Percentiles rank a stretch among this genome's conserved stretches.
Evolutionary conservation across 2,797 vertebrate genomes (phyloP).

Genomic region (Morelia viridis): DNA sequence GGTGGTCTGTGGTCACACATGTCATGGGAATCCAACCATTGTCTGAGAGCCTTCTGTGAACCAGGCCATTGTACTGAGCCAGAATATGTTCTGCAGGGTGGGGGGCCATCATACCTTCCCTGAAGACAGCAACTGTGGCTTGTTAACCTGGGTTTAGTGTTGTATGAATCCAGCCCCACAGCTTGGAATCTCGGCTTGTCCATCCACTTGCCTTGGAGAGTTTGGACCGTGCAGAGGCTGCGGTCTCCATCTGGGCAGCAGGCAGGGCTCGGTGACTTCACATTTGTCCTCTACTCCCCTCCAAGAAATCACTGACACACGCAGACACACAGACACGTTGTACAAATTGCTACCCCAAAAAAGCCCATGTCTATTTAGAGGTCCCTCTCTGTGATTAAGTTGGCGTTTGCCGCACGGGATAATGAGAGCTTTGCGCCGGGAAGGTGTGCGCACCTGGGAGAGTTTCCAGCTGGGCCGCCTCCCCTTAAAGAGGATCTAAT

Average conservation of each 20-base stretch:
- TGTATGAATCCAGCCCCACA: too few relatives aligned
- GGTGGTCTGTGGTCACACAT: too few relatives aligned
- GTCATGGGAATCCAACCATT: too few relatives aligned
- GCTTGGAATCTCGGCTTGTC: neutral
- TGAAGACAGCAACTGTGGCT: neutral
- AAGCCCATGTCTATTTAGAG: constrained; percentile 60
- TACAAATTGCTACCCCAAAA: constrained; percentile 39
- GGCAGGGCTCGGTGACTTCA: neutral
- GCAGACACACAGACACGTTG: neutral
- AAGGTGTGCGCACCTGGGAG: constrained; percentile 57
- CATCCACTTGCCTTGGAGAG: neutral
- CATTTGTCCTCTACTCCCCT: too few relatives aligned
- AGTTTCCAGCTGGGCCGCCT: constrained; percentile 54
- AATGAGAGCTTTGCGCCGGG: constrained; percentile 61
- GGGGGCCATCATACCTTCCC: neutral
- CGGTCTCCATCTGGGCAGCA: rapidly evolving
- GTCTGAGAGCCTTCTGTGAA: too few relatives aligned
- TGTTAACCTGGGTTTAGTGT: neutral
- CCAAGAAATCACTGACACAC: neutral
- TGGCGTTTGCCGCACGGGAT: constrained; percentile 49
- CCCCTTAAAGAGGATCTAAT: constrained; percentile 51
- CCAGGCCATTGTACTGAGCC: too few relatives aligned
- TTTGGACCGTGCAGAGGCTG: neutral
- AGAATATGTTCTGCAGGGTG: too few relatives aligned
- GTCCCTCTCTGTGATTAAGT: constrained; percentile 57